Base-by-base conservation (phyloP, 1,140 invertebrate genomes). In the Triops cancriformis region DNA sequence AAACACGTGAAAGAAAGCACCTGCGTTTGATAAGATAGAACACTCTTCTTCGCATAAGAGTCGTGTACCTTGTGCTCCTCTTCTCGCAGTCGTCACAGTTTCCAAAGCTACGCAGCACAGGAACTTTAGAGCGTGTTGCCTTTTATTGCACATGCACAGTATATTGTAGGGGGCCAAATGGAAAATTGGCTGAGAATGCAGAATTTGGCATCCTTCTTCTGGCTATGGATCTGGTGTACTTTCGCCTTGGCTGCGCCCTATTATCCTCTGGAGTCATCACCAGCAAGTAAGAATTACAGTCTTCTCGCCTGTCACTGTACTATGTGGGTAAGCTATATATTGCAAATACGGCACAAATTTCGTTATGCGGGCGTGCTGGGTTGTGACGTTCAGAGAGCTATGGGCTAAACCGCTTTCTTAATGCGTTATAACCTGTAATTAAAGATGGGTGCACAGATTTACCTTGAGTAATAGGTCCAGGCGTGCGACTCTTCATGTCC, bases 401-500 rank as follows among this genome's bases (percentile, higher is more conserved):
- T 7, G 31, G 2, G 31, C 31, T 37, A 37, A 37, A 37, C 31
- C 7, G 31, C 31, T 37, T 37, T 37, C 31, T 37, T 37, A 37
- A 37, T 37, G 31, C 7, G 31, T 7, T 37, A 4, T 7, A 37
- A 37, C 31, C 2, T n/a, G n/a, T n/a, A 37, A 37, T 7, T 37
- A 64, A 64, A n/a, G 18, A 64, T 64, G 51, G 51, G 51, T 18
- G 18, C 14, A 64, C 18, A 23, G 51, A 64, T n/a, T 7, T 64
- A n/a, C 51, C 51, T 12, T 64, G 51, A 64, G 18, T 64, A 18
- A 23, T 64, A 64, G 51, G 23, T 64, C 4, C 23, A 14, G 51
- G 51, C 14, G 51, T 64, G 18, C 51, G 14, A 64, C 26, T 81
- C 1, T 81, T 75, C 42, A 45, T 81, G 37, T 37, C 76, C 27